Evolutionary conservation across 23 tunicate species (phyloP).

Genomic region (Styela clava): DNA sequence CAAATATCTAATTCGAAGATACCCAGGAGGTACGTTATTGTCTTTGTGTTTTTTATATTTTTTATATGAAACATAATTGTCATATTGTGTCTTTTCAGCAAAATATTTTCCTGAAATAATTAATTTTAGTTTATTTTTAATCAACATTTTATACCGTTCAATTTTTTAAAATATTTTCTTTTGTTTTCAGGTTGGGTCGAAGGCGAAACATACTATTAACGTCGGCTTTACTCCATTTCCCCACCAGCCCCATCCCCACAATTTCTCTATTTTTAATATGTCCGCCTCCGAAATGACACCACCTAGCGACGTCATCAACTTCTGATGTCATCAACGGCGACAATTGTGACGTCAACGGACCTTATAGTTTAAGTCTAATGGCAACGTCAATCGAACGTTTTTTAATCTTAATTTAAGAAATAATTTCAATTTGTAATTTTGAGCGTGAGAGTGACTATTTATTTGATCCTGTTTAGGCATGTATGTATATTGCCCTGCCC

Average conservation of each 20-base stretch:
- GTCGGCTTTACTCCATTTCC: not conserved
- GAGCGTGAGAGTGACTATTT: not conserved
- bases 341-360: not conserved
- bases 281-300: not conserved
- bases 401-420: not conserved
- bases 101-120: no score
- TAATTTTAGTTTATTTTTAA: no score
- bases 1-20: slow-evolving; percentile 60
- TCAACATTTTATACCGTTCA: no score
- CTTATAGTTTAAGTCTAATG: not conserved
- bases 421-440: not conserved
- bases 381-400: not conserved
- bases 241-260: slow-evolving; percentile 10
- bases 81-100: no score
- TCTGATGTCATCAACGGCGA: not conserved
- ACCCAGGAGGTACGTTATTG: slow-evolving; percentile 80
- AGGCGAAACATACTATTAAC: slow-evolving; percentile 69
- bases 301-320: not conserved
- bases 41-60: not conserved
- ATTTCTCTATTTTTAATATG: not conserved
- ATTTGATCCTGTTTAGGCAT: not conserved
- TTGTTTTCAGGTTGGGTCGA: slow-evolving; percentile 74
- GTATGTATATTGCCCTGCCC: no score
- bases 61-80: not conserved
- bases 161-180: not conserved